phyloP scores from a whole-genome alignment of 2,888 invertebrate species.

The Netelia fuscicornis region DNA sequence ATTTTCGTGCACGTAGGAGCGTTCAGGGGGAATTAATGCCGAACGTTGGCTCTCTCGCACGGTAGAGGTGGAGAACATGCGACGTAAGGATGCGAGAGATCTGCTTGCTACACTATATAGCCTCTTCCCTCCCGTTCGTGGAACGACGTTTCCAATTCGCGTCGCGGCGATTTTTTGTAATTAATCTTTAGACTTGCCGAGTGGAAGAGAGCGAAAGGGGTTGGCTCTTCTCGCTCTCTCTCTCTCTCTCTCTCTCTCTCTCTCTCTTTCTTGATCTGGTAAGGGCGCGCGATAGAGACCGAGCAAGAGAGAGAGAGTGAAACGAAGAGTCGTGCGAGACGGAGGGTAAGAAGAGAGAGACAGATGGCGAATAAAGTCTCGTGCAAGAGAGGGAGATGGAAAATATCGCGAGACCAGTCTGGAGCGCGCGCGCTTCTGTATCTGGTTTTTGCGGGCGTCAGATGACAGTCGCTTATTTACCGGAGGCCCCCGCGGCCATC shows the following conservation, averaged over 20 bases:
- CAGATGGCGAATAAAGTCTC: constrained; percentile 36
- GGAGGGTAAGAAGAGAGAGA: constrained; percentile 21
- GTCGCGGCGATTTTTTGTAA: constrained; percentile 83
- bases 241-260: constrained; percentile 52
- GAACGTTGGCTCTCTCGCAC: constrained; percentile 24
- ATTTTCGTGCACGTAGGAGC: constrained; percentile 29
- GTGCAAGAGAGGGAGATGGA: constrained; percentile 51
- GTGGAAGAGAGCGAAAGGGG: constrained; percentile 67
- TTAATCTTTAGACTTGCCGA: constrained; percentile 81
- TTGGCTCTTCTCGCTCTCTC: constrained; percentile 58
- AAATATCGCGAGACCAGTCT: constrained; percentile 79
- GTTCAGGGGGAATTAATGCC: constrained; percentile 32
- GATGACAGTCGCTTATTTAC: constrained; percentile 85
- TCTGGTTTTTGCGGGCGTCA: constrained; percentile 84
- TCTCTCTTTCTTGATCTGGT: constrained; percentile 57
- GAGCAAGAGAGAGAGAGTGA: background rate
- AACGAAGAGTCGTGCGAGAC: constrained; percentile 29
- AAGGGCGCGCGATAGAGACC: constrained; percentile 54
- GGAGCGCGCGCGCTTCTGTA: constrained; percentile 76
- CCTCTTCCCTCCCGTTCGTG: constrained; percentile 74
- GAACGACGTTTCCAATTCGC: constrained; percentile 83
- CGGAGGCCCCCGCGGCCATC: constrained; percentile 82
- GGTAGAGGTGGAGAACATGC: constrained; percentile 37
- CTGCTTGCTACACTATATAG: background rate
- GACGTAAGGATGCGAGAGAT: constrained; percentile 55